Evolutionary conservation across 2,797 vertebrate genomes (phyloP).

Genomic region (Darevskia mixta): DNA sequence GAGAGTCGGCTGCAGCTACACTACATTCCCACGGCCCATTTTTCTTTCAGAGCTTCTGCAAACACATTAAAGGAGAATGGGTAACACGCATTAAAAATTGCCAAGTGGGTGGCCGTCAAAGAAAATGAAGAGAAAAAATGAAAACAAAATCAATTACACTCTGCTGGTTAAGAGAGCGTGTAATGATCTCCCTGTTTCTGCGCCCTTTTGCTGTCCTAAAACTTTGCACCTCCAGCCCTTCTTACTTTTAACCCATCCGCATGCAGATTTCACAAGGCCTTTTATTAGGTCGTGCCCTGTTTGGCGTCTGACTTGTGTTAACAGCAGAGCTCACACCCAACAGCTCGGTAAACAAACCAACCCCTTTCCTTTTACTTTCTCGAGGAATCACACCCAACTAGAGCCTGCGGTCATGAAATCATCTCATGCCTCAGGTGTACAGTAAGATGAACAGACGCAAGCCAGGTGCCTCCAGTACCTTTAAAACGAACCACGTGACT

Average conservation of each 20-base stretch:
- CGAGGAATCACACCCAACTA: conserved; percentile 40
- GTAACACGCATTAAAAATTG: conserved; percentile 36
- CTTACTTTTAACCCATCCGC: conserved; percentile 18
- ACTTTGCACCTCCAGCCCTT: neutral
- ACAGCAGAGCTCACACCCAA: neutral
- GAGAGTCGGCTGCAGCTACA: neutral
- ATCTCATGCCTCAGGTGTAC: conserved; percentile 30
- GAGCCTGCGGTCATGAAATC: neutral
- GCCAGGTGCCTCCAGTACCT: conserved; percentile 31
- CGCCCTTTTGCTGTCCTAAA: neutral
- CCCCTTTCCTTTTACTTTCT: conserved; percentile 22
- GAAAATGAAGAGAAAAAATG: neutral
- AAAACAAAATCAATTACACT: neutral
- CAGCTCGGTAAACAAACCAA: conserved; percentile 43
- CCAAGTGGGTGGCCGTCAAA: neutral
- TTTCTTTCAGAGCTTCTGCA: conserved; percentile 23
- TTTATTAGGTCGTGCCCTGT: neutral
- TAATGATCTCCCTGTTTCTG: conserved; percentile 2
- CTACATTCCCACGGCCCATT: neutral
- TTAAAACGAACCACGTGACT: conserved; percentile 14
- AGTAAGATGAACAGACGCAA: neutral
- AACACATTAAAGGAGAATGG: conserved; percentile 35
- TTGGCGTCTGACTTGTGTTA: conserved; percentile 40
- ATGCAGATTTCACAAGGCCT: neutral
- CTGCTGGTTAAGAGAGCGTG: conserved; percentile 32